phyloP scores from a whole-genome alignment of 1,140 invertebrate genomes.

The Centruroides vittatus region DNA sequence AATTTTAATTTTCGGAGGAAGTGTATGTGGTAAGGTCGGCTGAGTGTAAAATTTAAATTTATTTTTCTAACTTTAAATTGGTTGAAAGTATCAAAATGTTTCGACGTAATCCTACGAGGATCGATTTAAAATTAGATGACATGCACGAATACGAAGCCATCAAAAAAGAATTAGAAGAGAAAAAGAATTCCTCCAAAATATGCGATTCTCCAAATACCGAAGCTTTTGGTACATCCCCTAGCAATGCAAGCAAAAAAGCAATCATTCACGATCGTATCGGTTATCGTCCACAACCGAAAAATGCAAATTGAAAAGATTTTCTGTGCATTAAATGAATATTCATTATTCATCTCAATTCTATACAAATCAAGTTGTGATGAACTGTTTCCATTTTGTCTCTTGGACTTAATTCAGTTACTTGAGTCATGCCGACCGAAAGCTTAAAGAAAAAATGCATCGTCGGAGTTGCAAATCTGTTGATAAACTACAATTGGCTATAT shows the following conservation, averaged over 20 bases:
- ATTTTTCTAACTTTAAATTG: not conserved
- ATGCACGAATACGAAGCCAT: constrained; percentile 49
- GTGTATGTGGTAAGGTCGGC: no score
- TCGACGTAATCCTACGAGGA: constrained; percentile 53
- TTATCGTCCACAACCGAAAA: constrained; percentile 32
- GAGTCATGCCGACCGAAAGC: no score
- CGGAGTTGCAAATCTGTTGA: no score
- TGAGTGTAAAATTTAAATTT: no score
- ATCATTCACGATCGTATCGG: constrained; percentile 49
- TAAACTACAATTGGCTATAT: no score
- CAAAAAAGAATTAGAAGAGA: constrained; percentile 21
- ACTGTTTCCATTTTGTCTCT: no score
- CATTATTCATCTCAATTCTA: no score
- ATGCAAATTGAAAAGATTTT: constrained; percentile 1
- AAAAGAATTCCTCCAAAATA: constrained; percentile 13
- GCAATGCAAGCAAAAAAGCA: constrained; percentile 37
- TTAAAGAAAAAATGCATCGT: no score
- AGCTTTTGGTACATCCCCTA: constrained; percentile 14
- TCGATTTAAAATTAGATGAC: constrained; percentile 59
- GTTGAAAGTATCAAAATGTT: constrained; percentile 40
- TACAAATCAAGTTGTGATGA: no score
- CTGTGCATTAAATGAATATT: no score
- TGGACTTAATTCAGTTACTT: no score
- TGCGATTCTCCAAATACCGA: not conserved
- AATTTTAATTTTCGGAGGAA: no score